A percentile compares a stretch with the other conserved stretches of the same genome.
phyloP scores from a whole-genome alignment of 1,140 invertebrate species.

The Olivierus martensii region DNA sequence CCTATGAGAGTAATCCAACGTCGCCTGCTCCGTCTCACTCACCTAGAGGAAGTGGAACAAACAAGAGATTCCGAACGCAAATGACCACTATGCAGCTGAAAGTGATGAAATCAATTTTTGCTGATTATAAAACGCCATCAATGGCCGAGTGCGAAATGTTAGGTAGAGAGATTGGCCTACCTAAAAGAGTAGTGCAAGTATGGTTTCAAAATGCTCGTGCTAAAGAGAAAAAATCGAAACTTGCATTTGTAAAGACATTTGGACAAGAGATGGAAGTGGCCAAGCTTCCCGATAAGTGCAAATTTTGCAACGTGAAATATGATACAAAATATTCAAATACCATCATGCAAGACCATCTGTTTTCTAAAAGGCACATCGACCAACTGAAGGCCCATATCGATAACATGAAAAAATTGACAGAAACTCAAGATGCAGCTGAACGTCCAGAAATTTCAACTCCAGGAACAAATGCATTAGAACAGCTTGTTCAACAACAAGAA shows the following conservation, averaged over 20 bases:
- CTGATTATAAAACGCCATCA: constrained; percentile 92
- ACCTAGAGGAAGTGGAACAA: constrained; percentile 30
- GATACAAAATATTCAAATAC: constrained; percentile 57
- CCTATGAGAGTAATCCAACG: constrained; percentile 57
- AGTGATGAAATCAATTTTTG: constrained; percentile 88
- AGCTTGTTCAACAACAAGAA: no score
- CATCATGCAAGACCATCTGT: constrained; percentile 87
- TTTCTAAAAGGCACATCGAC: constrained; percentile 73
- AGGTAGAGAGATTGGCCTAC: constrained; percentile 77
- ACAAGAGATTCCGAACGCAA: constrained; percentile 77
- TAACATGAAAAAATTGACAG: constrained; percentile 30
- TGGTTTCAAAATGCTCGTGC: constrained; percentile 99
- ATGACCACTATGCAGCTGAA: constrained; percentile 72
- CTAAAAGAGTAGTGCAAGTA: constrained; percentile 84
- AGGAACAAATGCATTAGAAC: no score
- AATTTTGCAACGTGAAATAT: constrained; percentile 77
- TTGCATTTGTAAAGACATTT: constrained; percentile 43
- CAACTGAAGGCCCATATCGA: constrained; percentile 59
- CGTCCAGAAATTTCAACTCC: background rate
- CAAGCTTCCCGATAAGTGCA: constrained; percentile 64
- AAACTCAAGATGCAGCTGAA: constrained; percentile 18
- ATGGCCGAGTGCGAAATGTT: constrained; percentile 95
- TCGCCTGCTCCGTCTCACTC: constrained; percentile 40
- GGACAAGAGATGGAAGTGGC: constrained; percentile 32
- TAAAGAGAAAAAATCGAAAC: constrained; percentile 89